A percentile compares a stretch with the other conserved stretches of the same genome.
Conservation (phyloP, 2,113 vertebrate species). For the Ellobius talpinus region DNA sequence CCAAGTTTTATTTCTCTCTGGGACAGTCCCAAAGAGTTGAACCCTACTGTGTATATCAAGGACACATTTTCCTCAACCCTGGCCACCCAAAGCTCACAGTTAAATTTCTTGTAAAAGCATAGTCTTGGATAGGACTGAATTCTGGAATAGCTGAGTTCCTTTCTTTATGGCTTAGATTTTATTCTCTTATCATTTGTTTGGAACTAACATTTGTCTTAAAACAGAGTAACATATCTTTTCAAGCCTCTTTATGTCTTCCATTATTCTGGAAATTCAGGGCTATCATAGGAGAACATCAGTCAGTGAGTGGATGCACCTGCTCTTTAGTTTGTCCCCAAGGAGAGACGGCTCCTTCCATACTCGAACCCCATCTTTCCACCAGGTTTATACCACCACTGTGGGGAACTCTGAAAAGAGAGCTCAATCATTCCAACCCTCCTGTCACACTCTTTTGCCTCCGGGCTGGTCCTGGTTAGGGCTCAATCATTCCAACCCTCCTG, state of each 20-base stretch:
- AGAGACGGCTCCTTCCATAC: not conserved
- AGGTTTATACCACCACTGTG: not conserved
- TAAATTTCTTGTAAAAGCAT: rapidly evolving
- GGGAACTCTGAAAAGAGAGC: not conserved
- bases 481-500: not conserved
- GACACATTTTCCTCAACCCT: not conserved
- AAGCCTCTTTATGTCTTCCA: not conserved
- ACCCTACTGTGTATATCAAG: too few relatives aligned
- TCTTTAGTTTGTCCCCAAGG: not conserved
- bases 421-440: not conserved
- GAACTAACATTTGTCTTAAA: not conserved
- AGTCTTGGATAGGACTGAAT: not conserved
- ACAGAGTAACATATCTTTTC: not conserved
- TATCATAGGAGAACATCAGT: not conserved
- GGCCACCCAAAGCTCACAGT: not conserved
- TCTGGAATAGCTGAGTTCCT: not conserved
- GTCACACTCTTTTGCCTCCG: not conserved
- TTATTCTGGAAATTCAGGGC: not conserved
- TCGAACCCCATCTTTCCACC: not conserved
- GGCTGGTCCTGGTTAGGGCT: not conserved
- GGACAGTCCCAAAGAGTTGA: not conserved
- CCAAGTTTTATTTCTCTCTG: not conserved
- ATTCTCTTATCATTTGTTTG: not conserved
- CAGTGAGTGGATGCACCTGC: not conserved
- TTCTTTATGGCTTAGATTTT: not conserved